These are phyloP conservation scores for Thyatira batis DNA, from an alignment of 2,888 invertebrate species.

Conservation along the genomic window DNA sequence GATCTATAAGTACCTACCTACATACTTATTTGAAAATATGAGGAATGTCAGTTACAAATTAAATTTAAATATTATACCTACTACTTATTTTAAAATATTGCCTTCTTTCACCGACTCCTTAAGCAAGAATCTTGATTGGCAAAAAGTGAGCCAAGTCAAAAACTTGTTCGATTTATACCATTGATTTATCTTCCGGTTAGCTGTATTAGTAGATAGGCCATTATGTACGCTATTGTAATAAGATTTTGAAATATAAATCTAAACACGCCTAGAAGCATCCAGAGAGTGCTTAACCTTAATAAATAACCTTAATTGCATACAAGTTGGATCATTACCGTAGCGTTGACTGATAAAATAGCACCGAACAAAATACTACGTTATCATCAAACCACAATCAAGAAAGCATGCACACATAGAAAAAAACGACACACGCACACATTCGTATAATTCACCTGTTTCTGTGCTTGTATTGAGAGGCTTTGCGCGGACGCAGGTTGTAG, in stretches of 20 bases:
- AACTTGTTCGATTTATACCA: neutral
- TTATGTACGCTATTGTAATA: conserved; percentile 4
- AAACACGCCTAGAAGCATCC: conserved; percentile 25
- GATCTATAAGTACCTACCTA: neutral
- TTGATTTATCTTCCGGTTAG: neutral
- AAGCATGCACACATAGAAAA: conserved; percentile 56
- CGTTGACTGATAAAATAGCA: conserved; percentile 55
- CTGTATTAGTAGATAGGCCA: conserved; percentile 7
- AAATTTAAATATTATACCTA: neutral
- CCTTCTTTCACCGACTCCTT: too few relatives aligned
- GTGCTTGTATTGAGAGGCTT: conserved; percentile 72
- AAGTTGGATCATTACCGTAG: conserved; percentile 47
- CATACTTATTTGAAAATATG: too few relatives aligned
- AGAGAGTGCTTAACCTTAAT: conserved; percentile 40
- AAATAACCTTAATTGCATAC: conserved; percentile 47
- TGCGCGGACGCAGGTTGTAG: conserved; percentile 73
- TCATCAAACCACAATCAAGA: conserved; percentile 69
- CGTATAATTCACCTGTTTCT: conserved; percentile 74
- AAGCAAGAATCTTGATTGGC: neutral
- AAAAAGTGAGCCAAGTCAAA: neutral
- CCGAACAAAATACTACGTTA: conserved; percentile 72
- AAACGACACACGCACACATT: conserved; percentile 59
- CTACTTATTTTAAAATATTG: too few relatives aligned
- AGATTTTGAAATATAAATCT: conserved; percentile 2
- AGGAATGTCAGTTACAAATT: neutral